Conservation (phyloP, 2,797 vertebrate species). For the Phoxinus dragarum region DNA sequence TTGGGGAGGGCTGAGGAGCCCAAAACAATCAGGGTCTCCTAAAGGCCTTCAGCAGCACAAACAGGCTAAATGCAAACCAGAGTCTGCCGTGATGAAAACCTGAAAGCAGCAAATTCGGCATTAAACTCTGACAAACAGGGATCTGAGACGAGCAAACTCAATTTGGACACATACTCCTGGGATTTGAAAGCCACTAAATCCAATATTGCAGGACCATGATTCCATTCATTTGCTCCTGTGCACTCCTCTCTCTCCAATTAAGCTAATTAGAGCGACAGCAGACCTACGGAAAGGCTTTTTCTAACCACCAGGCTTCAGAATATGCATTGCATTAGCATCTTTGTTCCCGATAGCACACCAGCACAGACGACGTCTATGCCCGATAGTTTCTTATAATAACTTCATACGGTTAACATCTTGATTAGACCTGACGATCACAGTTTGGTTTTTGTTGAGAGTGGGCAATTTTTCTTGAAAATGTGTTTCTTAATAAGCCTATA, state of each 20-base stretch:
- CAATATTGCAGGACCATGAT: slow-evolving; percentile 78
- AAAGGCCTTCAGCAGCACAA: slow-evolving; percentile 48
- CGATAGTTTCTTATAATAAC: slow-evolving; percentile 1
- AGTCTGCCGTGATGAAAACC: slow-evolving; percentile 59
- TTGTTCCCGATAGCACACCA: slow-evolving; percentile 38
- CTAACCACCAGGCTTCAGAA: slow-evolving; percentile 49
- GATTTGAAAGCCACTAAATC: slow-evolving; percentile 80
- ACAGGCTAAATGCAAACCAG: slow-evolving; percentile 70
- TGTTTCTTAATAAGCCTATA: slow-evolving; percentile 9
- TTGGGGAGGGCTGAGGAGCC: slow-evolving; percentile 17
- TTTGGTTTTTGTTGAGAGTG: slow-evolving; percentile 22
- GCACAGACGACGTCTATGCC: neutral
- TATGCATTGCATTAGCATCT: slow-evolving; percentile 53
- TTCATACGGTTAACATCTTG: slow-evolving; percentile 22
- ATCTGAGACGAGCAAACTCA: slow-evolving; percentile 79
- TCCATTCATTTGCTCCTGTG: slow-evolving; percentile 75
- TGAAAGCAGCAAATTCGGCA: slow-evolving; percentile 71
- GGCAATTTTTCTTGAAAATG: slow-evolving; percentile 10
- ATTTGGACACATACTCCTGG: slow-evolving; percentile 78
- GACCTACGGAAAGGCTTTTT: slow-evolving; percentile 51
- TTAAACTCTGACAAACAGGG: slow-evolving; percentile 75
- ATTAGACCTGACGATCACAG: slow-evolving; percentile 40
- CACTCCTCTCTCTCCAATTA: slow-evolving; percentile 59
- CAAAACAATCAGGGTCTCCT: slow-evolving; percentile 51
- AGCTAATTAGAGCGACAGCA: slow-evolving; percentile 57